Percentiles rank a stretch among this genome's conserved stretches.
Evolutionary conservation across 2,797 vertebrate species (phyloP).

Genomic region (Gallinago nigripennis): DNA sequence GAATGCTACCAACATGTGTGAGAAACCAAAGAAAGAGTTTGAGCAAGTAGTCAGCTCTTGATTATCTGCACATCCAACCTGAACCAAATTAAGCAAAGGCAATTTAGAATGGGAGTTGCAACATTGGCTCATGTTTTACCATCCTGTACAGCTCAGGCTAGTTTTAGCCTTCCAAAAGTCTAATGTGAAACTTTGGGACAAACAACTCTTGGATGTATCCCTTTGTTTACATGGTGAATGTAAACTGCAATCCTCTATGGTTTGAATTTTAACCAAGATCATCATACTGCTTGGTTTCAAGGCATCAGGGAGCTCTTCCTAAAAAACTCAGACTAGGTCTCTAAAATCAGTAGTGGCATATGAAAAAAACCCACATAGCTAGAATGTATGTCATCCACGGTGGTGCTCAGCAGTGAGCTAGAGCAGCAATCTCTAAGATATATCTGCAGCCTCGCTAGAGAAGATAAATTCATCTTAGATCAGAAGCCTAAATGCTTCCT

Average conservation of each 20-base stretch:
- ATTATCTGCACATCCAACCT: not conserved
- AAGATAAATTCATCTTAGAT: not conserved
- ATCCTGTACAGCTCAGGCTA: not conserved
- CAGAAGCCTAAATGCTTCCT: not conserved
- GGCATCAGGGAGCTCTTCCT: not conserved
- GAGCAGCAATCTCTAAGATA: not conserved
- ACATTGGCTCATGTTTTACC: not conserved
- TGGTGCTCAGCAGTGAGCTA: not conserved
- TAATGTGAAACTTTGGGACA: not conserved
- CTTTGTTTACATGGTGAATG: not conserved
- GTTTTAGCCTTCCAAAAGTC: not conserved
- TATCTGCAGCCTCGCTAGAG: not conserved
- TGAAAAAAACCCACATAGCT: not conserved
- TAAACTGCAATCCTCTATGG: not conserved
- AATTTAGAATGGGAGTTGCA: not conserved
- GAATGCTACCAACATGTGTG: not conserved
- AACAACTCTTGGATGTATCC: not conserved
- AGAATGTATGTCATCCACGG: not conserved
- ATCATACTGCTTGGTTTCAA: not conserved
- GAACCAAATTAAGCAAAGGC: not conserved
- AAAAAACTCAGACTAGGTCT: not conserved
- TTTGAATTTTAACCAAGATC: not conserved
- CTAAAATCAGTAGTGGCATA: not conserved
- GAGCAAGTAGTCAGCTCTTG: not conserved
- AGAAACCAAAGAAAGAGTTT: not conserved